These are phyloP conservation scores for Eupithecia subfuscata DNA, from an alignment of 2,888 invertebrate species.

Conservation along the genomic window DNA sequence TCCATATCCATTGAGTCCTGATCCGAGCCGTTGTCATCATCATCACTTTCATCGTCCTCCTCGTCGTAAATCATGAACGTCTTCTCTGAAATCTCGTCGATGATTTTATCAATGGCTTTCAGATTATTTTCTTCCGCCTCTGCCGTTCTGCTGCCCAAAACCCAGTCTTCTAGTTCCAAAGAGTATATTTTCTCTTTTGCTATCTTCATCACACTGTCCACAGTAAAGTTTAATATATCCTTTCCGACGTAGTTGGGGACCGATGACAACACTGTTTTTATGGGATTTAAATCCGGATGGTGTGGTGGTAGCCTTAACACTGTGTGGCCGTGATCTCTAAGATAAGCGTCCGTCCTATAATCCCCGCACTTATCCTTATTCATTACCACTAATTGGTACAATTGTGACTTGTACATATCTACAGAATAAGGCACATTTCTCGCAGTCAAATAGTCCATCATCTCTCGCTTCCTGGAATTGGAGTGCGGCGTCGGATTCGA, in stretches of 20 bases:
- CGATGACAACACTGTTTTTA: constrained; percentile 44
- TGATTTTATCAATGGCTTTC: constrained; percentile 50
- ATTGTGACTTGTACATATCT: constrained; percentile 52
- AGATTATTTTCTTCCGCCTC: constrained; percentile 52
- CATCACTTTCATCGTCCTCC: constrained; percentile 47
- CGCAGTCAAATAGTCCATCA: constrained; percentile 52
- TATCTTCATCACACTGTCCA: constrained; percentile 51
- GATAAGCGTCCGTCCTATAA: constrained; percentile 49
- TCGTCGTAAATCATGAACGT: constrained; percentile 47
- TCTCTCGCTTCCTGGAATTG: constrained; percentile 51
- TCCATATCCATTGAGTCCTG: constrained; percentile 52
- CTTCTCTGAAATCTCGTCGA: constrained; percentile 53
- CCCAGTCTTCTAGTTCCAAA: constrained; percentile 48
- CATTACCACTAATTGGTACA: constrained; percentile 50
- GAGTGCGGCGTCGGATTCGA: constrained; percentile 50
- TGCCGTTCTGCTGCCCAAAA: constrained; percentile 41
- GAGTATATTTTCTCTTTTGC: constrained; percentile 49
- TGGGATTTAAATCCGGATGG: constrained; percentile 51
- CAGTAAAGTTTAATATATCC: constrained; percentile 42
- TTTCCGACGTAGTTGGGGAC: constrained; percentile 49
- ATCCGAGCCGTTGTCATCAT: constrained; percentile 46
- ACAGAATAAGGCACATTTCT: constrained; percentile 49
- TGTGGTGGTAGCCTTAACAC: constrained; percentile 47
- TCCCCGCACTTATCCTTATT: constrained; percentile 51
- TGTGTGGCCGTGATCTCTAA: constrained; percentile 49